These are phyloP conservation scores for Lobophora halterata DNA, from an alignment of 2,888 invertebrate species.

Conservation along the genomic window DNA sequence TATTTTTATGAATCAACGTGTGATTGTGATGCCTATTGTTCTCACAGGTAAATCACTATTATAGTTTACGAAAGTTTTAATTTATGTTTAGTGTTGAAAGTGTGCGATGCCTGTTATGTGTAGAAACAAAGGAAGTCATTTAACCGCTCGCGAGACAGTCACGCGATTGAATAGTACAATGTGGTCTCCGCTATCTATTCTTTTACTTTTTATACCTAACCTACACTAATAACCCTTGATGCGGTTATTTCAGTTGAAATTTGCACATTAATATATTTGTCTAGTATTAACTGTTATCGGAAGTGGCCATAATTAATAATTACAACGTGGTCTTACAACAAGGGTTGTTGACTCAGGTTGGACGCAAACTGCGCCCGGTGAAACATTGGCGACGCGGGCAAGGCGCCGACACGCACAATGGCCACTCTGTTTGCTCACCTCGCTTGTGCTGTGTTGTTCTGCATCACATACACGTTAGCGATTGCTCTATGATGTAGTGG, in stretches of 20 bases:
- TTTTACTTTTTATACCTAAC: slow-evolving; percentile 46
- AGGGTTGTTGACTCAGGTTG: slow-evolving; percentile 57
- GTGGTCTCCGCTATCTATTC: slow-evolving; percentile 52
- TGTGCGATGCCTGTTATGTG: slow-evolving; percentile 56
- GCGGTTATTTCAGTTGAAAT: slow-evolving; percentile 26
- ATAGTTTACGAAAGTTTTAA: slow-evolving; percentile 51
- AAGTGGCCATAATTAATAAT: slow-evolving; percentile 45
- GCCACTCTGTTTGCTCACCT: slow-evolving; percentile 56
- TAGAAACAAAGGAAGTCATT: slow-evolving; percentile 72
- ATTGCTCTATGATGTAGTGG: slow-evolving; percentile 51
- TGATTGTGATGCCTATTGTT: slow-evolving; percentile 30
- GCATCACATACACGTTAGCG: slow-evolving; percentile 40
- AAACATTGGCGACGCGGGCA: slow-evolving; percentile 53
- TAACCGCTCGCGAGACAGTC: slow-evolving; percentile 66
- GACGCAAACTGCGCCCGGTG: slow-evolving; percentile 53
- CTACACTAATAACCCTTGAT: too few relatives aligned
- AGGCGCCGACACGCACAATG: slow-evolving; percentile 65
- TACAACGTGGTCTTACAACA: slow-evolving; percentile 46
- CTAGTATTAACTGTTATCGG: slow-evolving; percentile 18
- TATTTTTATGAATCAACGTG: slow-evolving; percentile 25
- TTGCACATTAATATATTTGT: slow-evolving; percentile 15
- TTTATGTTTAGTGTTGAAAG: slow-evolving; percentile 49
- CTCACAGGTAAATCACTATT: slow-evolving; percentile 42
- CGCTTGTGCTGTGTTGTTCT: slow-evolving; percentile 46
- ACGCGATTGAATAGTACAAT: slow-evolving; percentile 57